phyloP scores from a whole-genome alignment of 2,888 invertebrate species.

The Rosalia funebris region DNA sequence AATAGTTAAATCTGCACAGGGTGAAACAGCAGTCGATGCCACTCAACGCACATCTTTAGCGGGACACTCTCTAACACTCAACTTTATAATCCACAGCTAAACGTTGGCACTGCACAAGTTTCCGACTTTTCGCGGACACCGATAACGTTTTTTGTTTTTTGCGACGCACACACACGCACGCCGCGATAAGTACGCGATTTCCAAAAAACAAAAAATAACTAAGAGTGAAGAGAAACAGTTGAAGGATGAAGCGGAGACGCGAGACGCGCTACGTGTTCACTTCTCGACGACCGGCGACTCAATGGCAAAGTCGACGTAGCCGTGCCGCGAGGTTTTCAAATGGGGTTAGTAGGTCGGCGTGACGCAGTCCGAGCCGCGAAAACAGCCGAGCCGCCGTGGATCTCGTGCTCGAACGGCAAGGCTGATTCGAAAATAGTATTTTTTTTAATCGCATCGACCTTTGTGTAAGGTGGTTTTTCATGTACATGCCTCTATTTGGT shows the following conservation, averaged over 20 bases:
- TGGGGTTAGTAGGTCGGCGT: constrained; percentile 78
- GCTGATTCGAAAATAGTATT: constrained; percentile 55
- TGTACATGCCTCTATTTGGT: no score
- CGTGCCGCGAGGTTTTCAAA: constrained; percentile 66
- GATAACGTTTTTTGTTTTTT: constrained; percentile 2
- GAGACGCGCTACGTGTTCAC: constrained; percentile 37
- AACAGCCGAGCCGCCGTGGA: constrained; percentile 75
- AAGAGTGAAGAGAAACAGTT: constrained; percentile 24
- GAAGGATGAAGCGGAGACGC: constrained; percentile 28
- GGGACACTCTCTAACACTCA: constrained; percentile 7
- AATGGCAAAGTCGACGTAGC: constrained; percentile 59
- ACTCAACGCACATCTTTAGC: constrained; percentile 26
- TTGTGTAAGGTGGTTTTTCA: constrained; percentile 46
- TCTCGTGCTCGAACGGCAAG: constrained; percentile 44
- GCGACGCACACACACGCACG: constrained; percentile 11
- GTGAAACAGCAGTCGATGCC: constrained; percentile 28
- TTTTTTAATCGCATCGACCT: constrained; percentile 51
- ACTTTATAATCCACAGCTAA: constrained; percentile 21
- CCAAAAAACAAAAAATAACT: no score
- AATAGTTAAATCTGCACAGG: constrained; percentile 32
- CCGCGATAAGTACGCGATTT: no score
- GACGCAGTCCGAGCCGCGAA: constrained; percentile 68
- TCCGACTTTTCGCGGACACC: constrained; percentile 4
- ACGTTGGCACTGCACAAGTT: constrained; percentile 9
- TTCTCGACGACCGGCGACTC: constrained; percentile 57